Base-by-base conservation (phyloP, 2,797 vertebrate species). In the Diceros bicornis region DNA sequence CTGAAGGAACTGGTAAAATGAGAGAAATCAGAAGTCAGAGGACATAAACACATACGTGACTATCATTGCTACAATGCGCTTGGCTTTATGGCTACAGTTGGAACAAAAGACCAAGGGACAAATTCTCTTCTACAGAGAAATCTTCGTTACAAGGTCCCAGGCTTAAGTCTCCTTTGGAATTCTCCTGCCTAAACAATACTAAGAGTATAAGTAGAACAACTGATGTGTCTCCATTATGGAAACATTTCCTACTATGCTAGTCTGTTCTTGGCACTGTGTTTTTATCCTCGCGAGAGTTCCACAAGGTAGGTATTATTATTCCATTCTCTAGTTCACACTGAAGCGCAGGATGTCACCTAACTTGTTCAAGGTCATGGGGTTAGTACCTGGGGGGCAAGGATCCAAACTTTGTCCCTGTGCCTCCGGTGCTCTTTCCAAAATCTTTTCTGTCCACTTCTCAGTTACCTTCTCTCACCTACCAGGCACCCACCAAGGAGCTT, bases 21-120 rank as follows among this genome's bases (percentile, higher is more conserved):
- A 82, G 64, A 59, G 20, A 92, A 86, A 41, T n/a, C 66, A n/a
- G 20, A 64, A 90, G 68, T 32, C 37, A 20, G 20, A 89, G 11
- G 64, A 17, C 10, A 0, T 32, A 9, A 81, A 41, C 2, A 6
- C 25, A 32, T 5, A 34, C 0, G 1, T 8, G 11, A 34, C 1
- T 5, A 32, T 21, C 44, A 11, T 29, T 23, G 29, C 12, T 21
- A 8, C 32, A 32, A 47, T 2, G 23, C 12, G 10, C 29, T 78
- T 55, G 57, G 16, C 29, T 66, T 83, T 72, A 47, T 7, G 66
- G 62, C 37, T 44, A 14, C 7, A 7, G 14, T 59, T 20, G 50
- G 21, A 81, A 37, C 25, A 6, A 23, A 34, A 41, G 29, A 47
- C 2, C 55, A 71, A 47, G 32, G 34, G 32, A 13, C 25, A 83